Base-by-base conservation (phyloP, 2,113 vertebrate species). In the Noturus placidus region DNA sequence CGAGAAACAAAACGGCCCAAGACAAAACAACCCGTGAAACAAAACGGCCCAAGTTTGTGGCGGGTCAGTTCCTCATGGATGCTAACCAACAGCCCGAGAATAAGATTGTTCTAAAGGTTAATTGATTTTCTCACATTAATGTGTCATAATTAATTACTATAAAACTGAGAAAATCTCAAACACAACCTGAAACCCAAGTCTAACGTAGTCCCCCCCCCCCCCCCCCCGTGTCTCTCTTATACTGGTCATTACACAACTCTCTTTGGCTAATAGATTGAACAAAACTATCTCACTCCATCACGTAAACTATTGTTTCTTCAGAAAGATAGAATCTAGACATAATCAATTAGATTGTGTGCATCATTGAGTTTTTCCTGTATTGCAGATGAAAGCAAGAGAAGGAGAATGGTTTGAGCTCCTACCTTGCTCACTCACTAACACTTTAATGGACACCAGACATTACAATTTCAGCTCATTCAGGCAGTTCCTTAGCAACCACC, bases 401-500 rank as follows among this genome's bases (percentile, higher is more conserved):
- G 72, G 46, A 70, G 82, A 88, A 65, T 22, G 54, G 84, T 86
- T 88, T 90, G 59, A 56, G 85, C 80, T 83, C 87, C 65, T 79
- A 57, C 65, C 77, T 81, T 57, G 30, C 81, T 81, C 74, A 57
- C 65, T 46, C 35, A 0, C 54, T 61, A 82, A 84, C 87, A 89
- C 87, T 88, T 88, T 91, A 89, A 90, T 79, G 87, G 82, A 90
- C 74, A 88, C 69, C 77, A 83, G 85, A 89, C 83, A 89, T 83
- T 90, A 90, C 33, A 70, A 89, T 87, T 86, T 82, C 33, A 79
- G 79, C 78, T 67, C 90, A 30, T 87, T 89, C 86, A 90, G 84
- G 52, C 90, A 87, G 91, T 92, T 92, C 84, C 91, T 92, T 90
- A 90, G 91, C 91, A 92, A 92, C 91, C 90, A 91, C 85, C 86